Conservation (phyloP, 1,140 invertebrate genomes). For the Zaprionus taronus region DNA sequence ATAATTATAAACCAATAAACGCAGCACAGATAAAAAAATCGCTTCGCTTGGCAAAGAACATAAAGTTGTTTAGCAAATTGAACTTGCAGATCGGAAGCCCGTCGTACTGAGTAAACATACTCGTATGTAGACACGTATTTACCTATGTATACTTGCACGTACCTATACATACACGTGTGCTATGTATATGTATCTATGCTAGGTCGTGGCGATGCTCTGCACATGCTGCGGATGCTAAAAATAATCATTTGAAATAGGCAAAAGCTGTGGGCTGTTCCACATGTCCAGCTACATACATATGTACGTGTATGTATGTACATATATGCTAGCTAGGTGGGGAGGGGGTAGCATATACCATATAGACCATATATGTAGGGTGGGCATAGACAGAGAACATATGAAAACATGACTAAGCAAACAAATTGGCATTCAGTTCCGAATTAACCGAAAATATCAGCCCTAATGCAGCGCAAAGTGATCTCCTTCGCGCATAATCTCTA, state of each 20-base stretch:
- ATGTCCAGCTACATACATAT: slow-evolving; percentile 30
- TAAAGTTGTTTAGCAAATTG: slow-evolving; percentile 5
- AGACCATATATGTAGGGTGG: slow-evolving; percentile 17
- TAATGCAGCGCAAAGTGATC: slow-evolving; percentile 33
- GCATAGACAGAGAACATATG: slow-evolving; percentile 21
- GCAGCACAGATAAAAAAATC: background rate
- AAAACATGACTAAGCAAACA: slow-evolving; percentile 72
- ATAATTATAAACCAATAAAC: background rate
- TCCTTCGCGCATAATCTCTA: slow-evolving; percentile 8
- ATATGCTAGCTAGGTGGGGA: background rate
- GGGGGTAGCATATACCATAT: slow-evolving; percentile 9
- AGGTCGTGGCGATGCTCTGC: slow-evolving; percentile 16
- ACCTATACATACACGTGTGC: background rate
- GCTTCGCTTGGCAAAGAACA: background rate
- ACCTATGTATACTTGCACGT: slow-evolving; percentile 14
- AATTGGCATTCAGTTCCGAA: slow-evolving; percentile 67
- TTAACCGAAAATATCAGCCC: slow-evolving; percentile 39
- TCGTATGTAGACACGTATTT: background rate
- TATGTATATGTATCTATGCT: slow-evolving; percentile 22
- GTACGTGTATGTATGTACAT: background rate
- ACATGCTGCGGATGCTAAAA: slow-evolving; percentile 46
- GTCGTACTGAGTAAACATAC: background rate
- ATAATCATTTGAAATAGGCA: slow-evolving; percentile 22
- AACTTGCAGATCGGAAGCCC: slow-evolving; percentile 16
- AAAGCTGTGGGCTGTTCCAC: slow-evolving; percentile 19